Evolutionary conservation across 2,797 vertebrate species (phyloP).

Genomic region (Pteronotus mesoamericanus): DNA sequence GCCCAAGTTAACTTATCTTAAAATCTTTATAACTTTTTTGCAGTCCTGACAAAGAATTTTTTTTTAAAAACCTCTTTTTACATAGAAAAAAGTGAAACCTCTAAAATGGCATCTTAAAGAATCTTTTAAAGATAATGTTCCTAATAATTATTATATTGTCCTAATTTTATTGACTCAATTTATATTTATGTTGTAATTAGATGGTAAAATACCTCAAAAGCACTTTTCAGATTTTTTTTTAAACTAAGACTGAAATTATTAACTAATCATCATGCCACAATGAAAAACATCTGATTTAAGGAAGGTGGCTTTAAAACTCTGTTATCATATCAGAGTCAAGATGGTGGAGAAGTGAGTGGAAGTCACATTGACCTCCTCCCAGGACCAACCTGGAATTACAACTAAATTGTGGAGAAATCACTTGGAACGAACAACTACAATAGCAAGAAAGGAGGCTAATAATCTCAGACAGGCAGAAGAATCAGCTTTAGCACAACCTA

Average conservation of each 20-base stretch:
- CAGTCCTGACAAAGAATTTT: neutral
- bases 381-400: too few relatives aligned
- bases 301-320: neutral
- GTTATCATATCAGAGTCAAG: too few relatives aligned
- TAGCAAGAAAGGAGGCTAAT: too few relatives aligned
- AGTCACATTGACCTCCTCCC: too few relatives aligned
- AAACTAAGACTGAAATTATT: neutral
- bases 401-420: too few relatives aligned
- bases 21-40: neutral
- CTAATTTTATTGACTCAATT: slow-evolving; percentile 36
- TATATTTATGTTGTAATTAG: slow-evolving; percentile 46
- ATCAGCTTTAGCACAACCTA: too few relatives aligned
- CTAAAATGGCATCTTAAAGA: neutral
- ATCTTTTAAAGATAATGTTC: slow-evolving; percentile 41
- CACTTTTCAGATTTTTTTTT: slow-evolving; percentile 36
- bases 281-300: neutral
- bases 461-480: too few relatives aligned
- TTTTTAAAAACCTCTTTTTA: neutral
- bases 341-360: too few relatives aligned
- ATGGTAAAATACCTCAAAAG: slow-evolving; percentile 45
- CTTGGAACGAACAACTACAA: too few relatives aligned
- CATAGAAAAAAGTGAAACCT: neutral
- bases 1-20: neutral
- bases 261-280: neutral
- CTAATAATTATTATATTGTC: slow-evolving; percentile 34